Conservation (phyloP, 2,113 vertebrate species). For the Xiphophorus hellerii region DNA sequence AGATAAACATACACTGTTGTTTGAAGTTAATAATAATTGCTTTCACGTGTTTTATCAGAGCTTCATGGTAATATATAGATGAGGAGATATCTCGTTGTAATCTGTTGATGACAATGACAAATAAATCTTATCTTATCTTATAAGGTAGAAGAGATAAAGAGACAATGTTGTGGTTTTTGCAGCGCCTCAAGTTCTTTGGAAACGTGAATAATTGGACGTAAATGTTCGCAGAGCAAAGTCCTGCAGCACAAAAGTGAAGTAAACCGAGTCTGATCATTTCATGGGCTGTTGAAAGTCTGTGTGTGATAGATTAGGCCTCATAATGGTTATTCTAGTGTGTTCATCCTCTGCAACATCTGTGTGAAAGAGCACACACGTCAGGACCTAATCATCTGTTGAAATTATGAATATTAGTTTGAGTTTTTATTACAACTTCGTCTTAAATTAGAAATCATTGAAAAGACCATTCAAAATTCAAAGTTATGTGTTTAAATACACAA, state of each 20-base stretch:
- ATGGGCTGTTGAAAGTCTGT: slow-evolving; percentile 20
- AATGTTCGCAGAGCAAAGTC: slow-evolving; percentile 4
- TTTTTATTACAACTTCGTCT: background rate
- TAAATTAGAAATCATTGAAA: too few relatives aligned
- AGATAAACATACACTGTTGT: too few relatives aligned
- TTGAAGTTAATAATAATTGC: background rate
- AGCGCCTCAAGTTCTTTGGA: background rate
- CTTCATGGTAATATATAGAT: background rate
- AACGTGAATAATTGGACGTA: slow-evolving; percentile 3
- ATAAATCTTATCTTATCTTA: too few relatives aligned
- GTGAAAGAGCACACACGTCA: slow-evolving; percentile 4
- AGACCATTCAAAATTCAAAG: background rate
- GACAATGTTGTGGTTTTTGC: background rate
- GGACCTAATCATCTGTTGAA: slow-evolving; percentile 29
- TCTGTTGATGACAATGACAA: too few relatives aligned
- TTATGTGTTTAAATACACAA: too few relatives aligned
- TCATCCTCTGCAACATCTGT: slow-evolving; percentile 40
- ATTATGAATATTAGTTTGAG: background rate
- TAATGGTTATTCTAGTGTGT: slow-evolving; percentile 27
- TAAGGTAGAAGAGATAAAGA: background rate
- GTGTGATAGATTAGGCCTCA: slow-evolving; percentile 46
- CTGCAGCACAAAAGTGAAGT: background rate
- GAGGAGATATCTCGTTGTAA: too few relatives aligned
- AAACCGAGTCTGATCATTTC: slow-evolving; percentile 34
- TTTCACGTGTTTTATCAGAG: background rate